Evolutionary conservation across 2,113 vertebrate genomes (phyloP).

Genomic region (Oceanites oceanicus): DNA sequence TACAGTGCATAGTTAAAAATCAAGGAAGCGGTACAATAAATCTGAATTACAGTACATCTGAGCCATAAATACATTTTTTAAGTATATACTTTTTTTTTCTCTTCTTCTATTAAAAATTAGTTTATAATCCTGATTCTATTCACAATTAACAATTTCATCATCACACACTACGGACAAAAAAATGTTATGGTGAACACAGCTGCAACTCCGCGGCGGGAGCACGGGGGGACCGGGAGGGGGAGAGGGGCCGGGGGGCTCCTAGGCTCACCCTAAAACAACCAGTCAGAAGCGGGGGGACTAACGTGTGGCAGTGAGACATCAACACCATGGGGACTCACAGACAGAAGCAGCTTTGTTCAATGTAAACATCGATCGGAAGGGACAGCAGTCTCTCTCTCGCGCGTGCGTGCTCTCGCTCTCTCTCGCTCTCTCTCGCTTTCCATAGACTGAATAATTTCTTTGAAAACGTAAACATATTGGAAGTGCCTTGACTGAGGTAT

Average conservation of each 20-base stretch:
- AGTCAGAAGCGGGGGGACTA: slow-evolving; percentile 76
- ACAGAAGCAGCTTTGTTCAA: slow-evolving; percentile 93
- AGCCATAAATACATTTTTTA: slow-evolving; percentile 84
- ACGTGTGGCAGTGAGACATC: slow-evolving; percentile 79
- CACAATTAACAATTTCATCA: slow-evolving; percentile 82
- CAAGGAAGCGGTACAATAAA: slow-evolving; percentile 91
- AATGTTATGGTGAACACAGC: slow-evolving; percentile 81
- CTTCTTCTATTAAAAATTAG: slow-evolving; percentile 83
- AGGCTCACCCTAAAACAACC: slow-evolving; percentile 81
- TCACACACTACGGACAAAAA: slow-evolving; percentile 80
- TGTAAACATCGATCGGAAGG: slow-evolving; percentile 88
- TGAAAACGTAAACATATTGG: slow-evolving; percentile 99
- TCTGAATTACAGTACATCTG: slow-evolving; percentile 85
- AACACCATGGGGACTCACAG: slow-evolving; percentile 87
- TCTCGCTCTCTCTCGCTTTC: slow-evolving; percentile 71
- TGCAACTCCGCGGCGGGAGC: slow-evolving; percentile 74
- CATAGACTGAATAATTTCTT: slow-evolving; percentile 82
- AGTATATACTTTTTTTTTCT: slow-evolving; percentile 80
- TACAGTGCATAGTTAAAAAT: slow-evolving; percentile 99
- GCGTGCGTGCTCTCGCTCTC: slow-evolving; percentile 54
- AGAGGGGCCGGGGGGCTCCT: slow-evolving; percentile 55
- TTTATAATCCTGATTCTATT: slow-evolving; percentile 86
- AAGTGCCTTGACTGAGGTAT: slow-evolving; percentile 97
- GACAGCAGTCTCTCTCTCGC: slow-evolving; percentile 78
- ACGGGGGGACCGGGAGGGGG: not conserved